Evolutionary conservation across 2,797 vertebrate species (phyloP).

Genomic region (Dipus sagitta): DNA sequence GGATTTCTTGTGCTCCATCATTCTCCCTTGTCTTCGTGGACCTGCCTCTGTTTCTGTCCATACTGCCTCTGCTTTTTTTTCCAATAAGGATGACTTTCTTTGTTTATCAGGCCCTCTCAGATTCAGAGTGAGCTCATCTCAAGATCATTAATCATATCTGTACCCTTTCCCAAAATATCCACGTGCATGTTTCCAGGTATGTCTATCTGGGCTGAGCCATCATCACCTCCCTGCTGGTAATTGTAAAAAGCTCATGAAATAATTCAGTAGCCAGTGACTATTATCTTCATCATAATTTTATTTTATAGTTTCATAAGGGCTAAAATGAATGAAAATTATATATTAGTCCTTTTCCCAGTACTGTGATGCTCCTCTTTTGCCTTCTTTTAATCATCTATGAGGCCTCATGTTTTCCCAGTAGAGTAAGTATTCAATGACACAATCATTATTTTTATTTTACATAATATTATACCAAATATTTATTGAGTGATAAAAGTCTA

Average conservation of each 20-base stretch:
- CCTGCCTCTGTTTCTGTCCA: not conserved
- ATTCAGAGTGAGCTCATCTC: not conserved
- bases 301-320: slow-evolving; percentile 13
- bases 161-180: not conserved
- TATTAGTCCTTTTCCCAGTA: not conserved
- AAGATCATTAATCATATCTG: not conserved
- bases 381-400: not conserved
- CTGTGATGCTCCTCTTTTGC: not conserved
- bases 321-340: slow-evolving; percentile 37
- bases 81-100: not conserved
- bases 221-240: not conserved
- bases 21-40: not conserved
- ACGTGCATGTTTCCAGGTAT: not conserved
- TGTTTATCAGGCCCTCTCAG: not conserved
- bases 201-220: not conserved
- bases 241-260: not conserved
- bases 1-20: not conserved
- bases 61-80: not conserved
- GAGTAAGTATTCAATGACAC: not conserved
- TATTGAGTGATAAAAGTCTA: not conserved
- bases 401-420: not conserved
- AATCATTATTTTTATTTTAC: slow-evolving; percentile 20
- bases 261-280: not conserved
- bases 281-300: not conserved
- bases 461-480: not conserved